These are phyloP conservation scores for Cottoperca gobio DNA, from an alignment of 2,797 vertebrate genomes.

Conservation along the genomic window DNA sequence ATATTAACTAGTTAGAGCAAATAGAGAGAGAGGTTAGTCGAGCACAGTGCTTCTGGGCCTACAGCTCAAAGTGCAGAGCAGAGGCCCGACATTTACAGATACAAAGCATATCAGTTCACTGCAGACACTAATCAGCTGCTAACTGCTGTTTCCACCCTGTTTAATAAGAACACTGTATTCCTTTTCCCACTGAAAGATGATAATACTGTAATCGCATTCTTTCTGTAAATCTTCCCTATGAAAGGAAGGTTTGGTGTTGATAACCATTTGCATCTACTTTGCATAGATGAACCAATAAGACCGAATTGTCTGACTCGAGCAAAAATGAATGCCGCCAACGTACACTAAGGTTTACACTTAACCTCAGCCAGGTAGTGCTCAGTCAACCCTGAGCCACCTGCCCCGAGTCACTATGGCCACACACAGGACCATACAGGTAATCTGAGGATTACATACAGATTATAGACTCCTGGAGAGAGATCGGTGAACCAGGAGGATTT, in stretches of 20 bases:
- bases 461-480: constrained; percentile 64
- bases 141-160: constrained; percentile 19
- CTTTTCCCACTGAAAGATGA: neutral
- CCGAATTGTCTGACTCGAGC: no score
- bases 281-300: no score
- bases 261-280: no score
- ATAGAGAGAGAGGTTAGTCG: neutral
- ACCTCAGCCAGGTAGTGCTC: constrained; percentile 20
- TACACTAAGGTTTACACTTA: constrained; percentile 1
- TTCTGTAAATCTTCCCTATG: neutral
- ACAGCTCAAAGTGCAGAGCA: constrained; percentile 50
- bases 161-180: neutral
- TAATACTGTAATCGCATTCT: neutral
- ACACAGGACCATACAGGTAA: constrained; percentile 60
- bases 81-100: constrained; percentile 7
- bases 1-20: constrained; percentile 48
- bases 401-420: constrained; percentile 20
- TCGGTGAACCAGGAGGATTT: constrained; percentile 48
- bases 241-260: neutral
- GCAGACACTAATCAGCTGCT: constrained; percentile 17
- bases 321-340: neutral
- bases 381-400: constrained; percentile 25
- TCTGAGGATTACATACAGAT: constrained; percentile 79
- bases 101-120: neutral
- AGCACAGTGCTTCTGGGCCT: neutral